Conservation (phyloP, 2,113 vertebrate species). For the Vulpes lagopus region DNA sequence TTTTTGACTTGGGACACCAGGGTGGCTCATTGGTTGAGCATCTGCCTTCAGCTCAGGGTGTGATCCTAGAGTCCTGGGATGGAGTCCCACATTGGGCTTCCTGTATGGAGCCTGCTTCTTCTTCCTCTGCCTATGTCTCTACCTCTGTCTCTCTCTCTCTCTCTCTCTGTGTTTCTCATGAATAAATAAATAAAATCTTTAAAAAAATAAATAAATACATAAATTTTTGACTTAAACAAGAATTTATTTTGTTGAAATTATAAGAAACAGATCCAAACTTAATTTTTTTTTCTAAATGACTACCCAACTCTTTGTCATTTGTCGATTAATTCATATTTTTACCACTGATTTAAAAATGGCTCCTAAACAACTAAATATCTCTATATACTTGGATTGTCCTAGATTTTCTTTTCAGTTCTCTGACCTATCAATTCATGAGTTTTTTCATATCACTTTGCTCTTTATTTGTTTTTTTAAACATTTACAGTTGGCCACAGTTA, state of each 20-base stretch:
- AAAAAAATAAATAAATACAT: too few relatives aligned
- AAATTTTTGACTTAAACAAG: neutral
- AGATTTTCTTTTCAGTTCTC: neutral
- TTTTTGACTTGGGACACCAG: neutral
- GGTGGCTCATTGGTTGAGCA: too few relatives aligned
- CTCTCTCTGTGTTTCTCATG: too few relatives aligned
- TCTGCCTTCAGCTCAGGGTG: too few relatives aligned
- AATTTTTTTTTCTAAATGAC: neutral
- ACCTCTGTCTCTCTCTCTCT: too few relatives aligned
- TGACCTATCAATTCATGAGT: neutral
- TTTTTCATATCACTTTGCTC: neutral
- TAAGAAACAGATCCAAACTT: neutral
- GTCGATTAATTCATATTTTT: neutral
- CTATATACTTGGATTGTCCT: neutral
- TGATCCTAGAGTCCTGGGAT: too few relatives aligned
- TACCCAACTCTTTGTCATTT: neutral
- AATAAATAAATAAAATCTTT: too few relatives aligned
- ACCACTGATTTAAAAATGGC: neutral
- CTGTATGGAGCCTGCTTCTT: too few relatives aligned
- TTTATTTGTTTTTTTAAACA: constrained; percentile 70
- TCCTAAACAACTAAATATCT: neutral
- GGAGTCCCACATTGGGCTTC: too few relatives aligned
- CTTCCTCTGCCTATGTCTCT: too few relatives aligned
- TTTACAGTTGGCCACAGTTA: neutral
- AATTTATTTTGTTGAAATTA: neutral